Evolutionary conservation across 1,140 invertebrate species (phyloP), one percentile per base, ranked within the genome.

Genomic region (Vollenhovia emeryi): DNA sequence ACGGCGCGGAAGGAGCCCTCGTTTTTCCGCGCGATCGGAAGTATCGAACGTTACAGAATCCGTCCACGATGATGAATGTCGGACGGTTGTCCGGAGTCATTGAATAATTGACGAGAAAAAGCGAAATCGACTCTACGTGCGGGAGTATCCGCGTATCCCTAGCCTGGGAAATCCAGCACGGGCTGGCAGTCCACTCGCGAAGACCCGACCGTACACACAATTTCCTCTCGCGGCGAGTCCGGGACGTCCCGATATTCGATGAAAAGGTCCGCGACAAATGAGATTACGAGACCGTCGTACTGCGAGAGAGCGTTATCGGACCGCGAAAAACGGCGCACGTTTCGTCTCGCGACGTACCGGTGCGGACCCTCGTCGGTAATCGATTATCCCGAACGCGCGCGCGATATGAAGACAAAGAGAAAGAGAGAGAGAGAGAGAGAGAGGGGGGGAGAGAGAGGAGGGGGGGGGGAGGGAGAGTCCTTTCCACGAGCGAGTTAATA

Each of bases 261-360:
- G 79, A 76, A 73, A 80, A 84, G 55, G 74, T 79, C 60, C 52
- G 69, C 79, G 75, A 87, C 84, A 89, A 89, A 89, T 85, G 85
- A 89, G 87, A 89, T 89, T 89, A 89, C 88, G 79, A 87, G 40
- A 30, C 79, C 50, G 79, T 84, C 88, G 84, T 88, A 68, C 57
- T 55, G 60, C 62, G 60, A 43, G 45, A 79, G 45, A 79, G n/a
- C 75, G 85, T 89, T 89, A 89, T 89, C 80, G 62, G 76, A 30
- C 59, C 18, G 71, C 76, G 86, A 57, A 48, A 55, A 89, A 80
- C 71, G 85, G 80, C 27, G 87, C 62, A 55, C 33, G 73, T 80
- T 73, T 27, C 40, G 15, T 64, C 76, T 24, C 55, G 43, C 33
- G 43, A 86, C 55, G 27, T n/a, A 36, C 64, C 33, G 43, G 30